These are phyloP conservation scores for Anguilla japonica DNA, from an alignment of 2,113 vertebrate species.

Conservation along the genomic window DNA sequence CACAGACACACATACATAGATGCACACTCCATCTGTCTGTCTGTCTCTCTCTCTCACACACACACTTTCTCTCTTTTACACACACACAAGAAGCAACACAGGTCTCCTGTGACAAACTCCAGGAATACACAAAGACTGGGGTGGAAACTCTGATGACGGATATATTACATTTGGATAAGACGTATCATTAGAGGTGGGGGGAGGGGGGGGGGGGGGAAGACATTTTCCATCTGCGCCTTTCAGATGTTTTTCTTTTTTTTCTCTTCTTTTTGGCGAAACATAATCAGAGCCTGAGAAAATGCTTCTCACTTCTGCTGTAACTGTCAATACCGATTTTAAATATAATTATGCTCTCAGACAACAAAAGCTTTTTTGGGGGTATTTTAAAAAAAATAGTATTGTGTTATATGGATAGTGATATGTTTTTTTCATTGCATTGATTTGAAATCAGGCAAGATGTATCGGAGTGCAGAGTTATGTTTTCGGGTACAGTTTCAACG, in stretches of 20 bases:
- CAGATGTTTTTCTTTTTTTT: constrained; percentile 38
- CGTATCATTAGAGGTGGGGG: constrained; percentile 42
- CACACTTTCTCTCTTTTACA: constrained; percentile 49
- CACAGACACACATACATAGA: background rate
- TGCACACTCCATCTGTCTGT: constrained; percentile 49
- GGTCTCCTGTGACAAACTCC: constrained; percentile 54
- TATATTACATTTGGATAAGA: constrained; percentile 51
- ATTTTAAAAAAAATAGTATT: background rate
- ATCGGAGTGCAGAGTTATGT: background rate
- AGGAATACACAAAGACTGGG: constrained; percentile 57
- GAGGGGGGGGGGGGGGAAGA: constrained; percentile 44
- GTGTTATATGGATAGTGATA: background rate
- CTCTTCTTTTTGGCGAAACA: background rate
- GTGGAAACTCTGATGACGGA: constrained; percentile 55
- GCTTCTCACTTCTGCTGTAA: background rate
- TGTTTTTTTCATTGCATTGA: background rate
- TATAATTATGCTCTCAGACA: background rate
- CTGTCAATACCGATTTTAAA: background rate
- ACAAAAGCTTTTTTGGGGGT: background rate
- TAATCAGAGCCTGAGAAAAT: constrained; percentile 4
- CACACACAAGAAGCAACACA: constrained; percentile 62
- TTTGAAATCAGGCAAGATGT: background rate
- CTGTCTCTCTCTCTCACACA: background rate
- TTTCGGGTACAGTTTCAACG: background rate
- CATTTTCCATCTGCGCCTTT: constrained; percentile 50